A percentile compares a stretch with the other conserved stretches of the same genome.
Conservation (phyloP, 2,113 vertebrate genomes). For the Polypterus bichir region DNA sequence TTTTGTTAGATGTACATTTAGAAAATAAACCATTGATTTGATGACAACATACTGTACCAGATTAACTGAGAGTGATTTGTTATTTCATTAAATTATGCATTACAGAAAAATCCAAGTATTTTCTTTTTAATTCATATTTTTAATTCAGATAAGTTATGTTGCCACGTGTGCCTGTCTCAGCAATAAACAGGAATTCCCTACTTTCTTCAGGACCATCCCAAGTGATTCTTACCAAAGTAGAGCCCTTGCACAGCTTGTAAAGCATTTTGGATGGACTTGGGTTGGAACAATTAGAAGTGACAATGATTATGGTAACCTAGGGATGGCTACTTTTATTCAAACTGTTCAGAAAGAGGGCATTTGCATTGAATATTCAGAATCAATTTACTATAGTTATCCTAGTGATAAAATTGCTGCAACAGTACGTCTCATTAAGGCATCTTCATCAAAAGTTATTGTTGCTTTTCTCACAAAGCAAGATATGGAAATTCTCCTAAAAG, state of each 20-base stretch:
- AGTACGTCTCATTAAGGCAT: conserved; percentile 2
- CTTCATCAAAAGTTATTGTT: conserved; percentile 12
- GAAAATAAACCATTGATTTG: neutral
- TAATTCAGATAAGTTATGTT: conserved; percentile 10
- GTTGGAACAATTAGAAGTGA: conserved; percentile 11
- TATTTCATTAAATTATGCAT: neutral
- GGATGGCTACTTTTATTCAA: conserved; percentile 10
- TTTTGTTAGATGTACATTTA: neutral
- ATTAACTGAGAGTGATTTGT: neutral
- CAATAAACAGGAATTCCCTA: conserved; percentile 1
- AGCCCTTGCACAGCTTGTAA: conserved; percentile 7
- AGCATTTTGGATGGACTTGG: conserved; percentile 14
- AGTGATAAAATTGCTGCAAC: conserved; percentile 2
- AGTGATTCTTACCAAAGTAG: conserved; percentile 9
- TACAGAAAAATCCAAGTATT: neutral
- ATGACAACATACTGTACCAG: neutral
- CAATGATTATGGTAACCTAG: conserved; percentile 15
- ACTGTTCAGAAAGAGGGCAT: conserved; percentile 9
- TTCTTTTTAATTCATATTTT: neutral
- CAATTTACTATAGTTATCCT: neutral
- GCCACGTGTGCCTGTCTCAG: conserved; percentile 5
- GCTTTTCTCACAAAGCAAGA: conserved; percentile 2
- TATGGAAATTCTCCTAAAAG: conserved; percentile 1
- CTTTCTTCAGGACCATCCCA: conserved; percentile 9
- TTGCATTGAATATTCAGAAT: conserved; percentile 13